Evolutionary conservation across 2,113 vertebrate species (phyloP).

Genomic region (Monopterus albus): DNA sequence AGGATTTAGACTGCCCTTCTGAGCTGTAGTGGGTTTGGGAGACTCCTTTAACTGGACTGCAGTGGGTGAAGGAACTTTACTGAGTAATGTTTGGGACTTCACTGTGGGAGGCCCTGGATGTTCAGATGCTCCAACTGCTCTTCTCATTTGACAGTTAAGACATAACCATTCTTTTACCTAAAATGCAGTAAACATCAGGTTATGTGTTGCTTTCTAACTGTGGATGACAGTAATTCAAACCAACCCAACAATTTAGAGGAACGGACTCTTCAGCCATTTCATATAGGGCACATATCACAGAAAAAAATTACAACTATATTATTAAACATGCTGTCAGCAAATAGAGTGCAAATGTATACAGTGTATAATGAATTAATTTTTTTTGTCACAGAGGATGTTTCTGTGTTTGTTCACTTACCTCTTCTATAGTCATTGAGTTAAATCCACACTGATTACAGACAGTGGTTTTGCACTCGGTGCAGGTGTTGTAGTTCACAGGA

Average conservation of each 20-base stretch:
- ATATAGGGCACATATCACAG: no score
- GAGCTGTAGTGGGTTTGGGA: constrained; percentile 26
- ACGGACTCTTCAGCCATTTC: no score
- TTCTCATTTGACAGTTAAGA: constrained; percentile 95
- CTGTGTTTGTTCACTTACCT: constrained; percentile 51
- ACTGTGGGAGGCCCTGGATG: constrained; percentile 64
- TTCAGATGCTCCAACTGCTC: constrained; percentile 86
- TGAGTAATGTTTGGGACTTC: constrained; percentile 71
- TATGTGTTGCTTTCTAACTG: constrained; percentile 8
- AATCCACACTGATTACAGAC: constrained; percentile 92
- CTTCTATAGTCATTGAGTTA: constrained; percentile 63
- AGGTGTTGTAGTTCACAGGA: constrained; percentile 90
- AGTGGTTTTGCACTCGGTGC: constrained; percentile 90
- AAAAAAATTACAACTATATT: no score
- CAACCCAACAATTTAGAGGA: background rate
- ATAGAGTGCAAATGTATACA: background rate
- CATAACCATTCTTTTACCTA: constrained; percentile 94
- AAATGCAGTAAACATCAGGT: constrained; percentile 19
- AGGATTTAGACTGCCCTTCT: constrained; percentile 19
- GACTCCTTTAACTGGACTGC: constrained; percentile 30
- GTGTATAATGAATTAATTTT: background rate
- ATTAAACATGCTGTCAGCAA: background rate
- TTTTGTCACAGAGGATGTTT: background rate
- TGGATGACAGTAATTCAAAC: background rate
- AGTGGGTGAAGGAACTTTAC: constrained; percentile 65